Conservation (phyloP, 2,797 vertebrate species). For the Acanthurus leucopareius region DNA sequence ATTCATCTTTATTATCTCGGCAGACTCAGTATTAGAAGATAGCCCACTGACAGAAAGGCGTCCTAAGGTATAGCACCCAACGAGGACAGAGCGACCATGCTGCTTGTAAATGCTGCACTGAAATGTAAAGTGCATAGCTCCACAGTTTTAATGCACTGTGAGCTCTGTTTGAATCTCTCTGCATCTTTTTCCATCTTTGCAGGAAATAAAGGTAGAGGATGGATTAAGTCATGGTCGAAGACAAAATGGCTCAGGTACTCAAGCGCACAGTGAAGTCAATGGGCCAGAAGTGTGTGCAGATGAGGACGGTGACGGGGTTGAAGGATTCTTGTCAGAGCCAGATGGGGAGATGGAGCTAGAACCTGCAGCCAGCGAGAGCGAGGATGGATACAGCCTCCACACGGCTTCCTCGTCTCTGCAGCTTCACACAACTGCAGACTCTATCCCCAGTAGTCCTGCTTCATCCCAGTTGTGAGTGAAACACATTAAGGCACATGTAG, state of each 20-base stretch:
- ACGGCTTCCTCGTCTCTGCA: slow-evolving; percentile 93
- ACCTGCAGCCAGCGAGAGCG: slow-evolving; percentile 94
- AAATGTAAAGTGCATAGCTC: slow-evolving; percentile 38
- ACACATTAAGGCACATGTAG: slow-evolving; percentile 28
- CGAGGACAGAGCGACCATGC: slow-evolving; percentile 48
- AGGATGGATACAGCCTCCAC: slow-evolving; percentile 96
- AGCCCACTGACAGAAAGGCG: slow-evolving; percentile 72
- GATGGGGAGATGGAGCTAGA: slow-evolving; percentile 95
- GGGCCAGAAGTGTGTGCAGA: slow-evolving; percentile 88
- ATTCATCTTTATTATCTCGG: slow-evolving; percentile 61
- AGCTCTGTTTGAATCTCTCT: slow-evolving; percentile 29
- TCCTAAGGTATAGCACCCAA: slow-evolving; percentile 75
- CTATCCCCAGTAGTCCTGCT: slow-evolving; percentile 96
- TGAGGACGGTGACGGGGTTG: slow-evolving; percentile 90
- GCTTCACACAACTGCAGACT: slow-evolving; percentile 93
- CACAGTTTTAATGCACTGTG: not conserved
- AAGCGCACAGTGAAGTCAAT: slow-evolving; percentile 86
- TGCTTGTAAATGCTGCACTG: slow-evolving; percentile 31
- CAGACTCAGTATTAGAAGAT: slow-evolving; percentile 78
- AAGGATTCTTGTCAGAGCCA: slow-evolving; percentile 92
- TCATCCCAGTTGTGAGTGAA: slow-evolving; percentile 97
- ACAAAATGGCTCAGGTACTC: slow-evolving; percentile 86
- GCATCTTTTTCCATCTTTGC: slow-evolving; percentile 70
- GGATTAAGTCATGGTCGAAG: slow-evolving; percentile 86
- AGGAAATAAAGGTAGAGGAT: slow-evolving; percentile 87